Conservation (phyloP, 2,888 invertebrate species). For the Clunio marinus region DNA sequence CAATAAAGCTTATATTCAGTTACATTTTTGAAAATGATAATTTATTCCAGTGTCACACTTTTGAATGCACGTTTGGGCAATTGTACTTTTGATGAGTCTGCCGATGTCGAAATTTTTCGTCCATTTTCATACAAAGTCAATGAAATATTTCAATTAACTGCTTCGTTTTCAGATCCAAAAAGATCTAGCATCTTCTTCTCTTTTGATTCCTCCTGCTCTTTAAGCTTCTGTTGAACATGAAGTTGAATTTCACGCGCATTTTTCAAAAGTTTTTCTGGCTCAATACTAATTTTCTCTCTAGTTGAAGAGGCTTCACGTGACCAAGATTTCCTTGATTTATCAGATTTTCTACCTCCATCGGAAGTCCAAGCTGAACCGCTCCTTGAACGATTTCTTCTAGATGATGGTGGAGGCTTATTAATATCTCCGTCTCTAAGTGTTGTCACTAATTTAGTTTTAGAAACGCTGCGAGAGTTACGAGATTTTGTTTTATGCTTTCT, state of each 20-base stretch:
- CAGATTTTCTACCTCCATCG: slow-evolving; percentile 42
- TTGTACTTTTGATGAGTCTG: slow-evolving; percentile 8
- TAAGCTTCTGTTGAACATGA: slow-evolving; percentile 47
- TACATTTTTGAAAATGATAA: not conserved
- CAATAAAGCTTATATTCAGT: not conserved
- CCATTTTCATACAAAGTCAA: too few relatives aligned
- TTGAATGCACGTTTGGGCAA: slow-evolving; percentile 17
- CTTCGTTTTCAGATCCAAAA: not conserved
- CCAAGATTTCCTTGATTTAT: slow-evolving; percentile 38
- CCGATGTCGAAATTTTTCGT: slow-evolving; percentile 1
- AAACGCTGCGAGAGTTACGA: slow-evolving; percentile 42
- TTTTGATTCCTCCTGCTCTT: slow-evolving; percentile 42
- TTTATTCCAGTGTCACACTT: slow-evolving; percentile 1
- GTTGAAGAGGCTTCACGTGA: slow-evolving; percentile 13
- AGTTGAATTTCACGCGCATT: slow-evolving; percentile 48
- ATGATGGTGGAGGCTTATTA: slow-evolving; percentile 43
- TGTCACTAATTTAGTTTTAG: slow-evolving; percentile 40
- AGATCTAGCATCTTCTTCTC: slow-evolving; percentile 7
- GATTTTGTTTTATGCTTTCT: slow-evolving; percentile 47
- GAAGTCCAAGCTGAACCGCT: slow-evolving; percentile 30
- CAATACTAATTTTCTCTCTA: slow-evolving; percentile 42
- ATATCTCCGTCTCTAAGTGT: slow-evolving; percentile 40
- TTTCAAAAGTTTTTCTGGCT: slow-evolving; percentile 47
- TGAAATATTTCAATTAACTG: too few relatives aligned
- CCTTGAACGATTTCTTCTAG: slow-evolving; percentile 43